Conservation (phyloP, 1,140 invertebrate species). For the Platorchestia sp. region DNA sequence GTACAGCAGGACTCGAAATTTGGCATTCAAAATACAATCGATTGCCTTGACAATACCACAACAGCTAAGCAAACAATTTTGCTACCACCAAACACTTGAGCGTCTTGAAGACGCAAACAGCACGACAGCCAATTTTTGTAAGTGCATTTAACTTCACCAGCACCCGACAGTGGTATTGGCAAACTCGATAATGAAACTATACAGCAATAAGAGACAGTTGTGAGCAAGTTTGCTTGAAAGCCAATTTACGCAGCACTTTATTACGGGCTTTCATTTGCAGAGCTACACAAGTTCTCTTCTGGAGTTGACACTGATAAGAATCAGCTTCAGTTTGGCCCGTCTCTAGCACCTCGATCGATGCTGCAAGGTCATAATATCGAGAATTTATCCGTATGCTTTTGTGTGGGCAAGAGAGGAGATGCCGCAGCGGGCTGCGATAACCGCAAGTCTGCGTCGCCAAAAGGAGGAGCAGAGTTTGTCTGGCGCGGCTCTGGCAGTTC, state of each 20-base stretch:
- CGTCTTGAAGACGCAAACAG: not conserved
- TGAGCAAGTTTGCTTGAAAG: not conserved
- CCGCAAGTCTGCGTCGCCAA: not conserved
- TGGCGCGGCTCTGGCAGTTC: not conserved
- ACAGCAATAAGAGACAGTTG: not conserved
- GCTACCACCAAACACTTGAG: not conserved
- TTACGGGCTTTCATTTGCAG: not conserved
- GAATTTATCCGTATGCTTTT: constrained; percentile 1
- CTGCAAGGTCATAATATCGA: not conserved
- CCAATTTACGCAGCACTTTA: not conserved
- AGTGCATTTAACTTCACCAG: not conserved
- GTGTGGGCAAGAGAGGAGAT: not conserved
- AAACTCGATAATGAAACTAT: not conserved
- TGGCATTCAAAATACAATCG: not conserved
- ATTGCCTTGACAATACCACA: not conserved
- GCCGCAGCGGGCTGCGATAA: not conserved
- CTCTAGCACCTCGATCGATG: not conserved
- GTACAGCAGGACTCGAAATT: no score
- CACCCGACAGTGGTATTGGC: not conserved
- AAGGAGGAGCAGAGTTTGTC: not conserved
- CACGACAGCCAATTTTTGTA: not conserved
- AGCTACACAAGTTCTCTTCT: not conserved
- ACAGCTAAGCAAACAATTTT: not conserved
- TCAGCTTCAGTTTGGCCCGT: not conserved
- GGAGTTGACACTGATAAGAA: not conserved